Percentiles rank a stretch among this genome's conserved stretches.
Evolutionary conservation across 2,888 invertebrate genomes (phyloP).

Genomic region (Spicauda simplicius): DNA sequence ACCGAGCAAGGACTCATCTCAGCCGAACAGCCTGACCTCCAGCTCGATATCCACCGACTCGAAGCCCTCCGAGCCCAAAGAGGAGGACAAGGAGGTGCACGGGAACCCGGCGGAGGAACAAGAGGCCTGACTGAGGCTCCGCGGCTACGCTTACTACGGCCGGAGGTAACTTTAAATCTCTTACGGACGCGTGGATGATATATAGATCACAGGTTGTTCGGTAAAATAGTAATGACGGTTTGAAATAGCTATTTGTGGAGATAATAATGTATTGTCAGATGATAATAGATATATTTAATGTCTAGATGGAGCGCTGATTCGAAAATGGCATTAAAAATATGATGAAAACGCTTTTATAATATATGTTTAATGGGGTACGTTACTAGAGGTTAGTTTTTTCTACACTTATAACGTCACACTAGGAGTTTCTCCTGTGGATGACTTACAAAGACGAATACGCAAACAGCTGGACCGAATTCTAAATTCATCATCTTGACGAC

Average conservation of each 20-base stretch:
- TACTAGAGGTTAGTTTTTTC: too few relatives aligned
- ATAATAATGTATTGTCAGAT: not conserved
- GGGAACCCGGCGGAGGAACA: not conserved
- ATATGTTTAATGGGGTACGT: too few relatives aligned
- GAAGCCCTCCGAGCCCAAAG: slow-evolving; percentile 65
- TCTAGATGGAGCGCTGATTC: not conserved
- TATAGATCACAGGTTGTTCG: not conserved
- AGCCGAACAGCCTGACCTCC: slow-evolving; percentile 74
- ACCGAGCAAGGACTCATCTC: slow-evolving; percentile 71
- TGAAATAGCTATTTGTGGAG: too few relatives aligned
- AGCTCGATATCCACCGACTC: slow-evolving; percentile 76
- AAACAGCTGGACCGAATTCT: too few relatives aligned
- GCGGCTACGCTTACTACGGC: not conserved
- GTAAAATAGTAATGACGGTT: not conserved
- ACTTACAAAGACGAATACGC: too few relatives aligned
- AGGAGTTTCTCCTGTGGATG: too few relatives aligned
- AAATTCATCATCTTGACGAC: too few relatives aligned
- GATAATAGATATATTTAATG: not conserved
- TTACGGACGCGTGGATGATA: not conserved
- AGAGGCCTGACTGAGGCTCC: slow-evolving; percentile 67
- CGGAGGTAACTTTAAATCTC: slow-evolving; percentile 17
- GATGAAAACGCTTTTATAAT: too few relatives aligned
- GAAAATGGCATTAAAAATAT: too few relatives aligned
- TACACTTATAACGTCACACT: too few relatives aligned
- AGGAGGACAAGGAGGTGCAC: slow-evolving; percentile 45